Base-by-base conservation (phyloP, 2,797 vertebrate genomes). In the Sebastes minor region DNA sequence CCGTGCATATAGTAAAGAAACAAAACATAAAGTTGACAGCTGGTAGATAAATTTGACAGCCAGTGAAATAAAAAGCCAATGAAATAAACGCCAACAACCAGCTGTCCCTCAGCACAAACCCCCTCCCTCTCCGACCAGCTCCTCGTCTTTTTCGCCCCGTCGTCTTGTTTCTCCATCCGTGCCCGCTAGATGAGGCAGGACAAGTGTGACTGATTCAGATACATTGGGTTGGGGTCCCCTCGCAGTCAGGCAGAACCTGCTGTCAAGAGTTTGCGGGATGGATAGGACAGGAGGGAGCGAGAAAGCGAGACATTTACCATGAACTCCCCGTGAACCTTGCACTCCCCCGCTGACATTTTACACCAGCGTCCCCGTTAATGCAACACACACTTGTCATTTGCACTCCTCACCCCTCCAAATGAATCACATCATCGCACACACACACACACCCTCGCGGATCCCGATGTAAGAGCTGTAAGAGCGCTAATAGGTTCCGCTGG, bases 241-340 rank as follows among this genome's bases (percentile, higher is more conserved):
- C 30, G 67, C 75, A 85, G 55, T 81, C 86, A 74, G 81, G 86
- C 87, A 85, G 85, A 91, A 87, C 82, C 86, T 57, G 52, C 82
- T 84, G 87, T 90, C 87, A 79, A 52, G 84, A 14, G 28, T 52
- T 60, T 2, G n/a, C 57, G 27, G 60, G 74, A 83, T 76, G 83
- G 67, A 87, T 84, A 9, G 63, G 46, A 74, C 5, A 3, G 20
- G 52, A n/a, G 10, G 1, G 27, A 61, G 55, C 8, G 22, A 32
- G 80, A 28, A 28, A 30, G 56, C 61, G 65, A 82, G 62, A 86
- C 81, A 38, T 71, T 83, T 28, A 25, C 86, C 76, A 0, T 89
- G 86, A 94, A 93, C 91, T 91, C 84, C 67, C 76, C 1, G 69
- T 84, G 89, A 93, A 91, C 92, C 86, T 87, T 62, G 49, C 67